phyloP scores from a whole-genome alignment of 2,797 vertebrate genomes.

The Zalophus californianus region DNA sequence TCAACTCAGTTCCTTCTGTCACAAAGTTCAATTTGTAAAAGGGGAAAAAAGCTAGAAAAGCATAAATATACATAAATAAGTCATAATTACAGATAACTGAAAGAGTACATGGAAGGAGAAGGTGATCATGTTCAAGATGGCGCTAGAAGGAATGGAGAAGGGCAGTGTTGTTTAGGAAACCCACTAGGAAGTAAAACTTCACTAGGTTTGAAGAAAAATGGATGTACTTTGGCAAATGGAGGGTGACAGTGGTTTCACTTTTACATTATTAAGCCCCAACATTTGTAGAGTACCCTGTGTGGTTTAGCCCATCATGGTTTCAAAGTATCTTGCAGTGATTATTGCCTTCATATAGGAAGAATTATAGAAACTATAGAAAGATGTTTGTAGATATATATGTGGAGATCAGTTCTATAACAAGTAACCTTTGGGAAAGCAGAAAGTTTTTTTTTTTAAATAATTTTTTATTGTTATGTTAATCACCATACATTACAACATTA shows the following conservation, averaged over 20 bases:
- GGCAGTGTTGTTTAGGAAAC: too few relatives aligned
- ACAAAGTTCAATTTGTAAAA: background rate
- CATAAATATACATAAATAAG: background rate
- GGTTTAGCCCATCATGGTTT: accelerated
- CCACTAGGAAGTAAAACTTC: background rate
- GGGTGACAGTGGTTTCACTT: accelerated
- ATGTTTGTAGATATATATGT: background rate
- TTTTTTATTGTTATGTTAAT: too few relatives aligned
- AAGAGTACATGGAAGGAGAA: background rate
- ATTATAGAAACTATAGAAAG: background rate
- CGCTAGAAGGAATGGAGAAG: accelerated
- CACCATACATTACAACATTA: too few relatives aligned
- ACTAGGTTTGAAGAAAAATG: background rate
- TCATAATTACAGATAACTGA: background rate
- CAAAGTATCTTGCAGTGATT: background rate
- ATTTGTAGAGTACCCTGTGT: background rate
- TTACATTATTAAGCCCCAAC: background rate
- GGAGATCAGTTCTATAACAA: background rate
- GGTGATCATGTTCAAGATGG: background rate
- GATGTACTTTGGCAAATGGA: background rate
- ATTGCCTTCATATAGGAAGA: background rate
- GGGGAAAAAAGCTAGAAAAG: background rate
- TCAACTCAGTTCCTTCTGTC: background rate
- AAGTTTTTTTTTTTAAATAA: background rate
- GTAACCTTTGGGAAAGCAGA: background rate